These are phyloP conservation scores for Eupeodes luniger DNA, from an alignment of 2,888 invertebrate species.

Conservation along the genomic window DNA sequence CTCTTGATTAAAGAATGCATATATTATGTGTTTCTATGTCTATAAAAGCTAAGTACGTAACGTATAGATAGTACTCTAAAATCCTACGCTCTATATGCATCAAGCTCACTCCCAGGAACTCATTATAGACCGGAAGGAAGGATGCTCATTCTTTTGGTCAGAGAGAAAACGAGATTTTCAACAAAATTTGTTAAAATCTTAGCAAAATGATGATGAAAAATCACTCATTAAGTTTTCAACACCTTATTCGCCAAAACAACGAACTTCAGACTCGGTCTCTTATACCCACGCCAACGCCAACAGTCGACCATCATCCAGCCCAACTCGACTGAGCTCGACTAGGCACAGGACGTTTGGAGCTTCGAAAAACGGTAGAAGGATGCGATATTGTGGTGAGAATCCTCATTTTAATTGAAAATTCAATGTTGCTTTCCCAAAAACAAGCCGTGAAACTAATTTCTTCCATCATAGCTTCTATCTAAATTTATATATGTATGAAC, in stretches of 20 bases:
- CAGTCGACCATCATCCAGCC: not conserved
- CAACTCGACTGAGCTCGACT: not conserved
- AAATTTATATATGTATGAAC: not conserved
- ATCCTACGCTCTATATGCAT: not conserved
- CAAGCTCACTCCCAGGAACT: conserved; percentile 4
- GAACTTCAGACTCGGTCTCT: not conserved
- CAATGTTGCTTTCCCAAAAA: conserved; percentile 64
- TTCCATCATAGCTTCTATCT: not conserved
- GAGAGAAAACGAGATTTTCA: conserved; percentile 13
- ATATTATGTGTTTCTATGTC: no score
- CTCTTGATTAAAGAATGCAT: no score
- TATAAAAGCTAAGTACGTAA: no score
- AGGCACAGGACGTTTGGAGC: no score
- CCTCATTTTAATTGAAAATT: conserved; percentile 72
- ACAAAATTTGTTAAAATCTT: conserved; percentile 18
- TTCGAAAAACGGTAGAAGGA: not conserved
- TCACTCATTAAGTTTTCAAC: conserved; percentile 64
- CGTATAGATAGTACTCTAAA: no score
- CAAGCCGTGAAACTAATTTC: conserved; percentile 68
- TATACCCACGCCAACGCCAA: not conserved
- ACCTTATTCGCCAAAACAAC: conserved; percentile 29
- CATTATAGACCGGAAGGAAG: conserved; percentile 62
- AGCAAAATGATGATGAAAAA: conserved; percentile 62
- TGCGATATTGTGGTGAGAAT: conserved; percentile 64
- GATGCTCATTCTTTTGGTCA: conserved; percentile 45